Percentiles rank a stretch among this genome's conserved stretches.
phyloP scores from a whole-genome alignment of 2,797 vertebrate genomes.

The Arctocebus calabarensis region DNA sequence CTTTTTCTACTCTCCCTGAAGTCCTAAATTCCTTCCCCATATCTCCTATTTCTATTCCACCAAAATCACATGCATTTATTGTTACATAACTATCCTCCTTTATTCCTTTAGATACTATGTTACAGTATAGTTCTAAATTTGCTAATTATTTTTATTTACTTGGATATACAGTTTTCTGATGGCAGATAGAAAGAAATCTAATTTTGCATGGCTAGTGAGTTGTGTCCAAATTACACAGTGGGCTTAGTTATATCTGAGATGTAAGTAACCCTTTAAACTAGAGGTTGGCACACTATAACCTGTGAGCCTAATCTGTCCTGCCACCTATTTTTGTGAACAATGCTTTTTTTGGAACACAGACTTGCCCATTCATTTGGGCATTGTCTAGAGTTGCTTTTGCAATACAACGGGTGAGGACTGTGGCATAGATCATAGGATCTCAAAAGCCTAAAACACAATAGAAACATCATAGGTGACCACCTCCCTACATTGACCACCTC shows the following conservation, averaged over 20 bases:
- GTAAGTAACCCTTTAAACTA: not conserved
- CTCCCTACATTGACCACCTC: too few species aligned
- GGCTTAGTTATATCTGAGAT: not conserved
- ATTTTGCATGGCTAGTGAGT: not conserved
- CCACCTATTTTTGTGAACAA: not conserved
- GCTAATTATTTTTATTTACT: not conserved
- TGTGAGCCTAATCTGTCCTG: not conserved
- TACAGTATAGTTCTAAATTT: not conserved
- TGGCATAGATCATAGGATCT: not conserved
- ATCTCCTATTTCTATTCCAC: not conserved
- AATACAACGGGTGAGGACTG: not conserved
- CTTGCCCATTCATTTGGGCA: not conserved
- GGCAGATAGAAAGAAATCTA: not conserved
- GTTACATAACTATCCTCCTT: not conserved
- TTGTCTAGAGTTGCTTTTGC: not conserved
- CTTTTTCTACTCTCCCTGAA: not conserved
- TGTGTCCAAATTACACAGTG: not conserved
- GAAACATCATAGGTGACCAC: too few species aligned
- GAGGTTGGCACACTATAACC: too few species aligned
- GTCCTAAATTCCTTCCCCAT: not conserved
- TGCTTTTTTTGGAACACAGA: not conserved
- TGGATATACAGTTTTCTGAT: not conserved
- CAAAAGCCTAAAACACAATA: not conserved
- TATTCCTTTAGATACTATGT: not conserved
- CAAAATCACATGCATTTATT: not conserved